Base-by-base conservation (phyloP, 2,888 invertebrate genomes). In the Lissocephala sabroskyi region DNA sequence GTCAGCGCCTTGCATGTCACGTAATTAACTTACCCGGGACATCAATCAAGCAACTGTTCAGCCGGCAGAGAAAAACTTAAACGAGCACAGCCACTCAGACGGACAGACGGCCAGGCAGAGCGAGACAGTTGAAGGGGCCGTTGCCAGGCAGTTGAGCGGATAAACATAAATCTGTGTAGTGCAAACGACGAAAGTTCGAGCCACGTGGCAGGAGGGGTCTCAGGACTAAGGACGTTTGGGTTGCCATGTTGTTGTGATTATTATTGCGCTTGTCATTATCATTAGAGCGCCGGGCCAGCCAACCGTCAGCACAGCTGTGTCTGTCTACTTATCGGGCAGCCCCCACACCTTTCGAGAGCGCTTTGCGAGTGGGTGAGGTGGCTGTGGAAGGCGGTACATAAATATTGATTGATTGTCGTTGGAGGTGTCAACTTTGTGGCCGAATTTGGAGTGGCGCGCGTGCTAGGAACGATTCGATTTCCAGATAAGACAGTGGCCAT, bases 371-470 rank as follows among this genome's bases (percentile, higher is more conserved):
- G 7, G 7, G 23, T 23, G 23, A 5, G 23, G 7, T 23, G 23
- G 23, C 23, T 5, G 23, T 7, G 4, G 4, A 5, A 57, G 59
- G 55, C 57, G 48, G 52, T 65, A 59, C 64, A 76, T 65, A 71
- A 71, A 77, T 71, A 77, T 77, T 71, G 77, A 71, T 71, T 74
- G 77, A 76, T 71, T 71, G 74, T 74, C 65, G 70, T 74, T 35
- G 64, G 55, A 66, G 67, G 56, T 66, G 68, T 71, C 64, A 68
- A 56, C 65, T 64, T 54, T 66, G 75, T 56, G 75, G 75, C 64
- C 16, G 2, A 19, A 5, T 23, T 23, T 23, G 17, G n/a, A 23
- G 19, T 26, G n/a, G 9, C 13, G 30, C 18, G 44, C 41, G 42
- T 37, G 40, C 33, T 45, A 32, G 41, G 50, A 63, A 60, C 60